Evolutionary conservation across 2,888 invertebrate genomes (phyloP).

Genomic region (Drepana falcataria): DNA sequence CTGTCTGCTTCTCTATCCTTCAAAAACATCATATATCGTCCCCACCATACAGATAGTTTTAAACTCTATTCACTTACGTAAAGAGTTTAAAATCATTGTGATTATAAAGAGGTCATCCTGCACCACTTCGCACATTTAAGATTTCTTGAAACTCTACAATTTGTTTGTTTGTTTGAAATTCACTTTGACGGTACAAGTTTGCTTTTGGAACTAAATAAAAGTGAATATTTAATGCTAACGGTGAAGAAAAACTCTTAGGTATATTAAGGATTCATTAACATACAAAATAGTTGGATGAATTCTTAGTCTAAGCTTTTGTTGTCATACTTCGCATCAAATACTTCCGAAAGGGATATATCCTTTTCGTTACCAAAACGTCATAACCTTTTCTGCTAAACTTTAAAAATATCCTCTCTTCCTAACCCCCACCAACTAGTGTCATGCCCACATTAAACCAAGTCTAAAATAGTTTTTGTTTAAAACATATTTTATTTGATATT

Average conservation of each 20-base stretch:
- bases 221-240: constrained; percentile 44
- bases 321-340: no score
- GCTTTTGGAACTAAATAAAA: constrained; percentile 46
- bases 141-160: constrained; percentile 55
- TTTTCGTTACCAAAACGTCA: no score
- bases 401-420: no score
- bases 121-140: constrained; percentile 41
- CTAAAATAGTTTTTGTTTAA: no score
- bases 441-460: no score
- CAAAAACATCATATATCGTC: constrained; percentile 27
- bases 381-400: no score
- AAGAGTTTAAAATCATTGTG: constrained; percentile 14
- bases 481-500: no score
- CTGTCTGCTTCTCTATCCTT: constrained; percentile 22
- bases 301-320: no score
- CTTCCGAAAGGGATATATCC: no score
- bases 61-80: constrained; percentile 6
- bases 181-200: constrained; percentile 53
- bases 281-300: no score
- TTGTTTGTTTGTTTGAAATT: constrained; percentile 64
- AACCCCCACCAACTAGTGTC: no score
- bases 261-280: no score
- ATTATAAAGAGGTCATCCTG: constrained; percentile 26
- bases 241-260: constrained; percentile 19
- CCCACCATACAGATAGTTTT: constrained; percentile 11